A percentile compares a stretch with the other conserved stretches of the same genome.
phyloP scores from a whole-genome alignment of 2,888 invertebrate species.

The Danaus chrysippus region DNA sequence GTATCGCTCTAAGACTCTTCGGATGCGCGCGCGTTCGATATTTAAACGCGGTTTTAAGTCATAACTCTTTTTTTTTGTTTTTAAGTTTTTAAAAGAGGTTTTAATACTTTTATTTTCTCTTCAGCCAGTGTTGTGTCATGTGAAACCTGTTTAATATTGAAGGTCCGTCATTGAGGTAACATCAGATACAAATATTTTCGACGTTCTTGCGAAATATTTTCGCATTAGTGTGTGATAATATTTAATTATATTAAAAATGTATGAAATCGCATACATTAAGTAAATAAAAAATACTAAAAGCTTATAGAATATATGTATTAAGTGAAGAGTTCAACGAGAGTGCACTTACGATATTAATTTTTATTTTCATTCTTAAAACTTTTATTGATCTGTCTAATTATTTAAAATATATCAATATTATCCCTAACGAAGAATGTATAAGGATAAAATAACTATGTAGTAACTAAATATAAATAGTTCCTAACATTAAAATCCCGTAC shows the following conservation, averaged over 20 bases:
- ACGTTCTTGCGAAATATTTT: slow-evolving; percentile 48
- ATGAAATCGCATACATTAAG: too few relatives aligned
- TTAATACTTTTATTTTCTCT: slow-evolving; percentile 19
- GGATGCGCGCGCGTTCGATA: slow-evolving; percentile 52
- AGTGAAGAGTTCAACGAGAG: slow-evolving; percentile 5
- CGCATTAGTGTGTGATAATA: slow-evolving; percentile 40
- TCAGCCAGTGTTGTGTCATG: slow-evolving; percentile 18
- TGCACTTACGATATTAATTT: neutral
- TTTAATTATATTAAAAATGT: neutral
- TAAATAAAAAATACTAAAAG: neutral
- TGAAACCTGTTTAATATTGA: slow-evolving; percentile 28
- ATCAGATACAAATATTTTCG: slow-evolving; percentile 46
- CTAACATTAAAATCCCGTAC: too few relatives aligned
- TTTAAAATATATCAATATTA: neutral
- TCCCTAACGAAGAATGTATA: too few relatives aligned
- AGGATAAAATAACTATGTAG: too few relatives aligned
- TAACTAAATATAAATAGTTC: too few relatives aligned
- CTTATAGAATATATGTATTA: neutral
- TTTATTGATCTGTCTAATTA: neutral
- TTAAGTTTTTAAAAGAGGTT: slow-evolving; percentile 16
- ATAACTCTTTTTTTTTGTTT: slow-evolving; percentile 18
- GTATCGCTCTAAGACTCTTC: slow-evolving; percentile 51
- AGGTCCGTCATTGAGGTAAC: slow-evolving; percentile 54
- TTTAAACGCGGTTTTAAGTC: slow-evolving; percentile 34
- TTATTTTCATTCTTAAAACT: neutral